Evolutionary conservation across 2,113 vertebrate genomes (phyloP), one percentile per base, ranked within the genome.

Genomic region (Takifugu bimaculatus): DNA sequence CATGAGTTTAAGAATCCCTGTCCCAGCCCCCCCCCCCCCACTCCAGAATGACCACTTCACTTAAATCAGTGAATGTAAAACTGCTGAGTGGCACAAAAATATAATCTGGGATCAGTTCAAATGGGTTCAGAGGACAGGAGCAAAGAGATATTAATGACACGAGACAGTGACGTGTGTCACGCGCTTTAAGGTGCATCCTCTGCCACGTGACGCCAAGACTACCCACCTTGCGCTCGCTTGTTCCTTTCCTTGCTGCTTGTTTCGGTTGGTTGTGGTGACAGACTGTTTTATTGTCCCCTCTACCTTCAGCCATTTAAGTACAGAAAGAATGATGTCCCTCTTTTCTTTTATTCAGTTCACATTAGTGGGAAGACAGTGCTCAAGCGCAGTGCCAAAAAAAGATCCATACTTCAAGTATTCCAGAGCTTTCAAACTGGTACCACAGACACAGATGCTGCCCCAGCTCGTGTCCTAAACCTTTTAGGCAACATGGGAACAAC

Each of bases 381-480:
- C 77, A 89, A 92, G 68, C 92, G 93, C 91, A 93, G 93, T 93
- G 92, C 92, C 86, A 91, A 90, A 90, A 90, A 88, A 35, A 89
- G 91, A 93, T 90, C 93, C 90, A 91, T 94, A 94, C 90, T 97
- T 97, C 95, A 98, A 98, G 95, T 96, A 96, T 95, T 94, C 75
- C 77, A 72, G 74, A 61, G 68, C 75, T 77, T 78, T 62, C 54
- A 54, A 80, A 65, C 56, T 72, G 76, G 74, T 77, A 68, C 75
- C 72, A 65, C 66, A 69, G 29, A 11, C 65, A 72, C 20, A 43
- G 58, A 62, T 50, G 50, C 60, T 25, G 39, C 61, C 65, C 82
- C 83, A 76, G 86, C 85, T 68, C 81, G 83, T 88, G 85, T 87
- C 78, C 20, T 59, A 59, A 63, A 74, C 77, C 66, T 68, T 20